Evolutionary conservation across 2,888 invertebrate species (phyloP), one percentile per base, ranked within the genome.

Genomic region (Camponotus fellah): DNA sequence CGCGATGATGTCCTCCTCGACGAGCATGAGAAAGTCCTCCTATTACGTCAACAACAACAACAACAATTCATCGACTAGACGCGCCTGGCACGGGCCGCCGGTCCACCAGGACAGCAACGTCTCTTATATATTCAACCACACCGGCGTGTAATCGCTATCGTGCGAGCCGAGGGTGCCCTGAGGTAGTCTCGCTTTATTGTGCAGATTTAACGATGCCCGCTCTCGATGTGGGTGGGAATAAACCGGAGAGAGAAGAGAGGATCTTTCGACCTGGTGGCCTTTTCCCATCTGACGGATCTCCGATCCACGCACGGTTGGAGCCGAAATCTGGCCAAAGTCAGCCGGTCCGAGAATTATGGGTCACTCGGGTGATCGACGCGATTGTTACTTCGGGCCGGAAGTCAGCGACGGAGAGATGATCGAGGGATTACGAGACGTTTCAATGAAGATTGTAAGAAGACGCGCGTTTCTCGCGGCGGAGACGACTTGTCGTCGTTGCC

Each of bases 1-100:
- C 34, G 97, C 97, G 21, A 96, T 98, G 94, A 97, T 97, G 95
- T 98, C 98, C 0, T 98, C 98, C 3, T 98, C 98, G 71, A 97
- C 98, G 0, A 97, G 97, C 91, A 97, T 97, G 93, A 96, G 98
- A 89, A 98, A 98, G 93, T 98, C 98, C 21, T 98, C 98, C 90
- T 98, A 98, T 93, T 98, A 98, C 95, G 97, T 97, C 92, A 96
- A 96, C 94, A 95, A 90, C 75, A 87, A 87, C 32, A 95, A 96
- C 92, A 96, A 96, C 94, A 95, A 95, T 94, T 96, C 96, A 34
- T 96, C 96, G 66, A 96, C 95, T 81, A 95, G 95, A 58, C 92
- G 93, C 88, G 94, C 92, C 91, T 95, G 89, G 93, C 95, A 90
- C 71, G 93, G 92, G 9, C 94, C 93, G 14, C 94, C 93, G 17